A percentile compares a stretch with the other conserved stretches of the same genome.
Conservation (phyloP, 2,797 vertebrate species). For the Petrocephalus sullivani region DNA sequence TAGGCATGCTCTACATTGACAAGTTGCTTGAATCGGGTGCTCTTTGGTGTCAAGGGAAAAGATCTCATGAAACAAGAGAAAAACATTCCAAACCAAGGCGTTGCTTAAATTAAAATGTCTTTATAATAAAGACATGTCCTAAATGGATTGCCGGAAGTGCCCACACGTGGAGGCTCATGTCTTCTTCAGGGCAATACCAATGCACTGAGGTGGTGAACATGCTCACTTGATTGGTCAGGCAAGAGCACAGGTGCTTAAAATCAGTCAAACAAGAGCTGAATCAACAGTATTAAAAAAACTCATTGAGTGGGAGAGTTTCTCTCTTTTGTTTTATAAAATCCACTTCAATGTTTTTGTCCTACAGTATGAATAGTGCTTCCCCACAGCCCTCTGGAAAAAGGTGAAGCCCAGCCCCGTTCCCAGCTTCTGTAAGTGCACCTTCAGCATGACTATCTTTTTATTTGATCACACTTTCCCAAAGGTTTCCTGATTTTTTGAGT, state of each 20-base stretch:
- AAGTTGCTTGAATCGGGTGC: neutral
- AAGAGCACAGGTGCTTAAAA: neutral
- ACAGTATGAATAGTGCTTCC: neutral
- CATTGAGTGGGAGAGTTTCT: neutral
- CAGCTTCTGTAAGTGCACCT: neutral
- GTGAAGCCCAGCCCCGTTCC: neutral
- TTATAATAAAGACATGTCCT: neutral
- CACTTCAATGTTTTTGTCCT: neutral
- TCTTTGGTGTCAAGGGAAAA: neutral
- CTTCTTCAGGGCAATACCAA: neutral
- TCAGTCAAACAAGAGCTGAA: neutral
- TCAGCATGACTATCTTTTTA: neutral
- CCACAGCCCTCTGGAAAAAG: conserved; percentile 15
- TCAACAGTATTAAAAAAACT: neutral
- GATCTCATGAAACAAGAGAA: neutral
- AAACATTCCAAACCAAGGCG: neutral
- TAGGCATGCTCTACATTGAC: neutral
- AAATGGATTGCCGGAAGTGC: neutral
- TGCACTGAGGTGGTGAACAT: neutral
- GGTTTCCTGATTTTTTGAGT: conserved; percentile 15
- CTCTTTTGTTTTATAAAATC: neutral
- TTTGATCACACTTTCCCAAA: conserved; percentile 23
- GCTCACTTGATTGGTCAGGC: neutral
- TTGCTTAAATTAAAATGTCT: neutral
- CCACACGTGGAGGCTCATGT: neutral